Base-by-base conservation (phyloP, 2,888 invertebrate genomes). In the Amphiduros pacificus region DNA sequence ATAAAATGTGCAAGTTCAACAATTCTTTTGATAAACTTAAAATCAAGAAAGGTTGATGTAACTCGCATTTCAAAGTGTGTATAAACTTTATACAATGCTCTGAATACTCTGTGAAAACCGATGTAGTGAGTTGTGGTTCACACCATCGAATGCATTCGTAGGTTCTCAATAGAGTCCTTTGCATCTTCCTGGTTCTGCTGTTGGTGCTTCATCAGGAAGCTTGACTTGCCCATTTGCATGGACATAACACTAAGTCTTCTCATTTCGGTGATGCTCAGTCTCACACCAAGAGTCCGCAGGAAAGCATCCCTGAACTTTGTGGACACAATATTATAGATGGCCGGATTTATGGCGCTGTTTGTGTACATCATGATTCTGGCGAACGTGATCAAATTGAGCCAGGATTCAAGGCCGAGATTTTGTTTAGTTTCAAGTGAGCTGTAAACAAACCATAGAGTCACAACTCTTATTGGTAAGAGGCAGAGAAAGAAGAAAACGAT, bases 271-370 rank as follows among this genome's bases (percentile, higher is more conserved):
- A 31, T 2, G 32, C 9, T 41, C 9, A 6, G 5, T n/a, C 36
- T 55, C 17, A 40, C 40, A 41, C 55, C 36, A n/a, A 55, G n/a
- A 11, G 36, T 36, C 26, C 55, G 40, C 28, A 55, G 28, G 28
- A 56, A 56, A 28, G 56, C 56, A 17, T 44, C 44, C 29, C 94
- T 87, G 84, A 94, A 94, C 80, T 93, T 94, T 1, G 93, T 91
- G 62, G 93, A 93, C 90, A 94, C 92, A 60, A 94, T 87, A 81
- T 93, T 94, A 83, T 94, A 94, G 56, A 94, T 84, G 74, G 94
- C 91, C 14, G 94, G 94, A 85, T 94, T 94, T 60, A 93, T 89
- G 14, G 93, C 93, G 53, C 93, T 93, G 83, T 94, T 94, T 58
- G 93, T 87, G 83, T 93, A 93, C 70, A 92, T 85, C 90, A 94